Base-by-base conservation (phyloP, 2,113 vertebrate genomes). In the Harpagus bidentatus region DNA sequence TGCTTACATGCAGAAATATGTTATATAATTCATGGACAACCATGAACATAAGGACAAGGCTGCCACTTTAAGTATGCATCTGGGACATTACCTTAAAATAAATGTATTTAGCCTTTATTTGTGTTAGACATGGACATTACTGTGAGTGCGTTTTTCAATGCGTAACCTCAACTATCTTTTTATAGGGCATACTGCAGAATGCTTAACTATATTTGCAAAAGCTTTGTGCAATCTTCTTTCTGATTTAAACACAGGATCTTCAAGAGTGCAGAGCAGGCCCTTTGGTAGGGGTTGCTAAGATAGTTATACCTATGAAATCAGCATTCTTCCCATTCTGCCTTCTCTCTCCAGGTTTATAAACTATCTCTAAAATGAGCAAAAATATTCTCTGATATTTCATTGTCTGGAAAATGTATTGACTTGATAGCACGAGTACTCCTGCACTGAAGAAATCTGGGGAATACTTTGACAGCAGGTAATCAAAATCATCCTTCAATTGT, bases 401-500 rank as follows among this genome's bases (percentile, higher is more conserved):
- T 96, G 65, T 87, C 82, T 95, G 69, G 47, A 82, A 90, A 91
- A 73, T 88, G 34, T 79, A 79, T 48, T 80, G 50, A 85, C 59
- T 90, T 86, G 53, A 67, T 89, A 63, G 32, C 28, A 91, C n/a
- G 20, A 80, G 32, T 82, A 62, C 17, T 58, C 32, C 55, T 76
- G 22, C 15, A 56, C 34, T 40, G 63, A 81, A 73, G n/a, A 96
- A 96, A 97, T 62, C 52, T 73, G 25, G 63, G 79, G 84, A 73
- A 93, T 82, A 71, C 70, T 97, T 86, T 93, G 94, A 86, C 67
- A 93, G 85, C 90, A 82, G 85, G 90, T 92, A 96, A 96, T 96
- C 76, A 93, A 92, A 97, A 71, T 74, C 32, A 93, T 92, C 62
- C 73, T 96, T 70, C 83, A 72, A 9, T 97, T 97, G 96, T 96